phyloP scores from a whole-genome alignment of 2,113 vertebrate species.

The Pomatorhinus ruficollis region DNA sequence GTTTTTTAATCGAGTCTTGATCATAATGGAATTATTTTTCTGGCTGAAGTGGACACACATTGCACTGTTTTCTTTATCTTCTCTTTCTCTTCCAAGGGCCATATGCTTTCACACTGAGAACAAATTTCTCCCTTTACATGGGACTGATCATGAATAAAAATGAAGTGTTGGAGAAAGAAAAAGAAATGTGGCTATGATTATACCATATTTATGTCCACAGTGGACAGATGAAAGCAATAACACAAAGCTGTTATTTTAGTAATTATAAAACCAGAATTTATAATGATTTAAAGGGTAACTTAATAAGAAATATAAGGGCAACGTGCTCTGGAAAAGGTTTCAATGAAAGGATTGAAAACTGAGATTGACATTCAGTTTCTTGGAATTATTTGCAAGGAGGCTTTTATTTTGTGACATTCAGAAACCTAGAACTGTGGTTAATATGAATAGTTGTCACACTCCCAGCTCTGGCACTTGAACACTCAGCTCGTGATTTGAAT shows the following conservation, averaged over 20 bases:
- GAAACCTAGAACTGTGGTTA: not conserved
- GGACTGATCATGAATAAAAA: conserved; percentile 28
- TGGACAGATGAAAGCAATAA: conserved; percentile 63
- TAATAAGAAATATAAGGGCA: not conserved
- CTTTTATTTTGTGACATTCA: not conserved
- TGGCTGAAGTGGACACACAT: conserved; percentile 6
- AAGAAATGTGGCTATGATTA: conserved; percentile 59
- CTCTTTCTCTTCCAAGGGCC: conserved; percentile 14
- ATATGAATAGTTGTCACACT: not conserved
- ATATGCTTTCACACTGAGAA: conserved; percentile 28
- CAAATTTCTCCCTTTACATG: conserved; percentile 19
- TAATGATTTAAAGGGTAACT: conserved; percentile 21
- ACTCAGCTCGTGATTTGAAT: not conserved
- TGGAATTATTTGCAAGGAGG: not conserved
- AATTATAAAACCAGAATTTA: conserved; percentile 55
- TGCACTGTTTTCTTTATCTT: conserved; percentile 32
- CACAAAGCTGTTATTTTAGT: conserved; percentile 45
- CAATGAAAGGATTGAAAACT: not conserved
- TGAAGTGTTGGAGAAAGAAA: conserved; percentile 54
- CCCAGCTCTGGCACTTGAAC: not conserved
- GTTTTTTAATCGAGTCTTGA: not conserved
- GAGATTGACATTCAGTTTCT: not conserved
- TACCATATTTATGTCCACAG: conserved; percentile 10
- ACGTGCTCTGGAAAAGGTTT: not conserved
- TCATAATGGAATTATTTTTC: conserved; percentile 17